Base-by-base conservation (phyloP, 1,140 invertebrate genomes). In the Panulirus ornatus region DNA sequence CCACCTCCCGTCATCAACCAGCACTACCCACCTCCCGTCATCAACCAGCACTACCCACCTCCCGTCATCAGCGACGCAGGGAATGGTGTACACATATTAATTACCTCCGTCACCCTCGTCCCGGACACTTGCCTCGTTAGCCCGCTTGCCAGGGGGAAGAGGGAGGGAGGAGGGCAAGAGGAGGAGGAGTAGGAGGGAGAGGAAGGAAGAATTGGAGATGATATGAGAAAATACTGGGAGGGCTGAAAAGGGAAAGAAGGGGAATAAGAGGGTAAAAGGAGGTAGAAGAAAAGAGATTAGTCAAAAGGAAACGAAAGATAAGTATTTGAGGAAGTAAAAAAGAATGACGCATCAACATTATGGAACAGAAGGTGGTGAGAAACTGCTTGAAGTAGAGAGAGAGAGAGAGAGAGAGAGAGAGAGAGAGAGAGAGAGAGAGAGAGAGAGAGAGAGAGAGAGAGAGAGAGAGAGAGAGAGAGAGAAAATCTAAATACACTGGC, bases 121-220 rank as follows among this genome's bases (percentile, higher is more conserved):
- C 81, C 81, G 81, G 81, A 83, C 51, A 40, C 36, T 66, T 54
- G 81, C 51, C 36, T 83, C 81, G 81, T 83, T 83, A 83, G 34
- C 81, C 44, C 30, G 30, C 44, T 51, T 42, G 36, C 76, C 40
- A 42, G 76, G 44, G 76, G 76, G 44, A 44, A 70, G 54, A 47
- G 40, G 81, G 58, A 42, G 44, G n/a, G 54, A 66, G 22, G 54
- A 66, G 54, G 54, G 42, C 8, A 54, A 70, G 22, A 63, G 42
- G 6, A 38, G 38, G 54, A 19, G 44, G 51, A 34, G 36, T 27
- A 27, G 58, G 40, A 51, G 58, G n/a, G 51, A 30, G 5, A 42
- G 38, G 44, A 22, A 30, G 51, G 78, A 81, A 36, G 47, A 58
- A 58, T 19, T 27, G 22, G 16, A 81, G 27, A 8, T 51, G 38